Evolutionary conservation across 2,888 invertebrate species (phyloP), one percentile per base, ranked within the genome.

Genomic region (Lamellibrachia columna): DNA sequence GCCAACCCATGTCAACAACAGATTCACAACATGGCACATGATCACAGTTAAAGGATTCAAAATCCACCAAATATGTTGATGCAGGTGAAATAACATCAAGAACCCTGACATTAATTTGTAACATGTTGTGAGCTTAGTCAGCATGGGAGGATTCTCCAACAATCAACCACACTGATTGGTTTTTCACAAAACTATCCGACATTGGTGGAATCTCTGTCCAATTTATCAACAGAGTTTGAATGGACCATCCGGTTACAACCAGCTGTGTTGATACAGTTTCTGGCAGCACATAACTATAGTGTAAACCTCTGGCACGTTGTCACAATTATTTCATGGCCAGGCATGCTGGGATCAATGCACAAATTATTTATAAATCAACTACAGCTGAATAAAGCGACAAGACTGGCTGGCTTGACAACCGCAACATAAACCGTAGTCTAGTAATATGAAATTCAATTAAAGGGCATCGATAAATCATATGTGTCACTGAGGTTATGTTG

Each of bases 341-440:
- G 91, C 91, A 22, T 91, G 91, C 91, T 91, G 28, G 22, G 28
- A 91, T 91, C 91, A 91, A 91, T 91, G 91, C 91, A 28, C 28
- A 91, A 91, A 91, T 91, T 91, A 91, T 91, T 91, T 91, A 91
- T 91, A 91, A 91, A 22, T 91, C 91, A 91, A 91, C 91, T 28
- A 91, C 91, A 91, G 91, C 91, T 28, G 91, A n/a, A 91, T 91
- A 91, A 91, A 91, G 22, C 7, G 40, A 91, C 91, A 91, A 28
- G 91, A 28, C 91, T n/a, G 28, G 28, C 91, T 28, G 28, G 28
- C 91, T 91, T 28, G 91, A 91, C 91, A 91, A 91, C 91, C 91
- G 22, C 91, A 2, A 6, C 91, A 7, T 91, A 91, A 91, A 91
- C 22, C 7, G 91, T 91, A 91, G 91, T 91, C 91, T 91, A 91